Evolutionary conservation across 2,113 vertebrate species (phyloP), one percentile per base, ranked within the genome.

Genomic region (Choloepus hoffmanni): DNA sequence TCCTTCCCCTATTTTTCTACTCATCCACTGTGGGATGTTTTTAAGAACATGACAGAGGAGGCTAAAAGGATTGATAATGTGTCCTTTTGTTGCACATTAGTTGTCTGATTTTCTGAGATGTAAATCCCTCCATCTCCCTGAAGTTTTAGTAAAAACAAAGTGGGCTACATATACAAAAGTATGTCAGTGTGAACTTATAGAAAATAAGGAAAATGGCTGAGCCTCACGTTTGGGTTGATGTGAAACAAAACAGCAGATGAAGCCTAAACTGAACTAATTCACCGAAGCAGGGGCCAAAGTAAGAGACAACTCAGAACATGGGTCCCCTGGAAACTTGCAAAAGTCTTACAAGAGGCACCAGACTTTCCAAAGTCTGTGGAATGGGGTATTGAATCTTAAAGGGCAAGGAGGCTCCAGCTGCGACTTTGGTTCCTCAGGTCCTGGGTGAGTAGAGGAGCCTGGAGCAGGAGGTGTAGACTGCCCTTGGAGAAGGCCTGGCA

Each of bases 101-200:
- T 36, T 26, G 16, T 40, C 33, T 48, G 7, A 33, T 90, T 85
- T 91, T 85, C 78, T 95, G 68, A 30, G 28, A 62, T 48, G 77
- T 68, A 62, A 53, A 85, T 63, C 8, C 45, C 23, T 65, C 16
- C 70, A 1, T 62, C 40, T 73, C 79, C 58, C 86, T 81, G 65
- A 88, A 50, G 36, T 88, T 91, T 91, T 70, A 60, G 48, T 83
- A 87, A 92, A 86, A 94, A 58, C n/a, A 82, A 93, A 90, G 13
- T 77, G n/a, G 84, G 67, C 23, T 30, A n/a, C 24, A 82, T 21
- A 83, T 16, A 78, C 82, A 85, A 68, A 92, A 68, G 55, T 24
- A 2, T 24, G 21, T 63, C 89, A 40, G n/a, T 36, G 36, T 82
- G 73, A 79, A 72, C 77, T 68, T 63, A 65, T 15, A 36, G 86